Percentiles rank a stretch among this genome's conserved stretches.
Evolutionary conservation across 1,140 invertebrate genomes (phyloP).

Genomic region (Physella acuta): DNA sequence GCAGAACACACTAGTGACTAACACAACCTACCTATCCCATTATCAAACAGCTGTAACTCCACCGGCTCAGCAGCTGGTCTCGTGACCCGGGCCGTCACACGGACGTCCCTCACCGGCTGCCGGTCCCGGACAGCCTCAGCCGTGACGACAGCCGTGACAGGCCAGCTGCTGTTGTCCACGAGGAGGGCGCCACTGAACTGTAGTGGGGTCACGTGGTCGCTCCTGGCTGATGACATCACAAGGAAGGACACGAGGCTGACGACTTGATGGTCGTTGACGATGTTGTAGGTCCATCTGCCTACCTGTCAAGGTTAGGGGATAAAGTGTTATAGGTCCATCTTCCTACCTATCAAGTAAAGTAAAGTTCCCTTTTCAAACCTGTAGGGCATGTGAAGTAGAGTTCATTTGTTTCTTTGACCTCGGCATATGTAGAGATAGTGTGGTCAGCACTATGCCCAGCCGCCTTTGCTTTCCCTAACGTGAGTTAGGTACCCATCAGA

Average conservation of each 20-base stretch:
- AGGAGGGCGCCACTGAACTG: slow-evolving; percentile 3
- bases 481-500: too few species aligned
- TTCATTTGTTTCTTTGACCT: too few species aligned
- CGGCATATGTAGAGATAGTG: too few species aligned
- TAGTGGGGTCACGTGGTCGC: background rate
- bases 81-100: slow-evolving; percentile 11
- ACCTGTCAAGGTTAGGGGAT: slow-evolving; percentile 9
- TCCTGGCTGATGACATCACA: background rate
- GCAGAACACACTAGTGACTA: too few species aligned
- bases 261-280: background rate
- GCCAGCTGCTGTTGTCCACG: slow-evolving; percentile 16
- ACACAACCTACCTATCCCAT: slow-evolving; percentile 15
- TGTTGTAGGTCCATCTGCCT: slow-evolving; percentile 1
- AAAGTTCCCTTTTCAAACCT: too few species aligned
- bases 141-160: background rate
- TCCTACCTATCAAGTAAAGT: too few species aligned
- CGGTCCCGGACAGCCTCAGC: slow-evolving; percentile 2
- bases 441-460: too few species aligned
- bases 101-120: background rate
- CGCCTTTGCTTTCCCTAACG: too few species aligned
- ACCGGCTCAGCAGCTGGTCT: slow-evolving; percentile 5
- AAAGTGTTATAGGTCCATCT: too few species aligned
- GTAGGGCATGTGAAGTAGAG: too few species aligned
- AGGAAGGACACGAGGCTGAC: slow-evolving; percentile 1
- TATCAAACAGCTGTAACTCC: slow-evolving; percentile 9